Percentiles rank a stretch among this genome's conserved stretches.
These are phyloP conservation scores for Mugil cephalus DNA, from an alignment of 2,113 vertebrate genomes.

Conservation along the genomic window DNA sequence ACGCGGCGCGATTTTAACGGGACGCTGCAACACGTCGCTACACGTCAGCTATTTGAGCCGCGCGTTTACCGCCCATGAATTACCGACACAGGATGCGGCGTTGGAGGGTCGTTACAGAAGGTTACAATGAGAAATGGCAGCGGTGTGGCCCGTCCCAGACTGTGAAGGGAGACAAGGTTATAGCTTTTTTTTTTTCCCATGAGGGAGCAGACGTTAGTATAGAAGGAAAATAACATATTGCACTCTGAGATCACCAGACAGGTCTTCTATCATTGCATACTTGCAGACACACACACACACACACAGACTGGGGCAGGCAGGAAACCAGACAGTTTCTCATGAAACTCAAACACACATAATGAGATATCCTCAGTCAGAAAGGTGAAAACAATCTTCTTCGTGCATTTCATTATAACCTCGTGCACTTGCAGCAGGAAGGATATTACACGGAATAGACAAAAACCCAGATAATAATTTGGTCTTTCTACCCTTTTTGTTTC, in stretches of 20 bases:
- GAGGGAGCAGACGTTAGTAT: conserved; percentile 45
- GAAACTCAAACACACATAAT: conserved; percentile 62
- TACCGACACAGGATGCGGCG: conserved; percentile 13
- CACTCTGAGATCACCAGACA: conserved; percentile 62
- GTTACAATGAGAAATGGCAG: conserved; percentile 43
- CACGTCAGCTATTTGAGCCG: background rate
- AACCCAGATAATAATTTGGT: conserved; percentile 38
- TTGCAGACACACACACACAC: conserved; percentile 18
- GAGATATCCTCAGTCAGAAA: conserved; percentile 33
- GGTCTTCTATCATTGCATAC: conserved; percentile 57
- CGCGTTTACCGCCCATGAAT: background rate
- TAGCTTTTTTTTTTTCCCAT: conserved; percentile 44
- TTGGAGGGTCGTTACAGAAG: conserved; percentile 9
- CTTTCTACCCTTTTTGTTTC: conserved; percentile 26
- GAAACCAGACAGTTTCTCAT: conserved; percentile 45
- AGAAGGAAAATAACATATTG: conserved; percentile 69
- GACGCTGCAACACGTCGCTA: conserved; percentile 7
- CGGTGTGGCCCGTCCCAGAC: conserved; percentile 21
- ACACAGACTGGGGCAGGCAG: conserved; percentile 14
- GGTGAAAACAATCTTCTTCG: conserved; percentile 50
- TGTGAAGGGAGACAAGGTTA: conserved; percentile 64
- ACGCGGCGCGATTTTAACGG: background rate
- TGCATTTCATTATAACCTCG: conserved; percentile 15
- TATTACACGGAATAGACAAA: conserved; percentile 10
- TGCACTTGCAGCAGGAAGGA: conserved; percentile 25